Conservation (phyloP, 2,888 invertebrate species). For the Hecatera dysodea region DNA sequence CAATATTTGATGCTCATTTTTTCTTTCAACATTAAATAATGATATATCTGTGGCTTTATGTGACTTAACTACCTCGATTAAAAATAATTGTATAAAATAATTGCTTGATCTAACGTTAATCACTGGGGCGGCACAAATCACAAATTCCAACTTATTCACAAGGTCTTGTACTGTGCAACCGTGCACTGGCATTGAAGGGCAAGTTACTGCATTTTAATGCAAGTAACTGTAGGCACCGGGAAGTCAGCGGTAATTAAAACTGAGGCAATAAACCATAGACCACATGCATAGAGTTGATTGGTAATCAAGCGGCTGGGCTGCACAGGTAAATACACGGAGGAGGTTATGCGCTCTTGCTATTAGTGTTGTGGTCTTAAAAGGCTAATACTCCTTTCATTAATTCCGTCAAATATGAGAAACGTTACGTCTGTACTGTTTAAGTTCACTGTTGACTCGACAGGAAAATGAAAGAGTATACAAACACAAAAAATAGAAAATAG, state of each 20-base stretch:
- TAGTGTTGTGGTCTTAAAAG: not conserved
- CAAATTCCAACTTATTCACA: conserved; percentile 2
- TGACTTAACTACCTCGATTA: not conserved
- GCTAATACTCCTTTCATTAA: too few relatives aligned
- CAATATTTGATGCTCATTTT: not conserved
- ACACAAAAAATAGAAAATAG: too few relatives aligned
- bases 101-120: not conserved
- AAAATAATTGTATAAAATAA: not conserved
- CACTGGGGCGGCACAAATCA: conserved; percentile 5
- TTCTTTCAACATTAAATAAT: not conserved
- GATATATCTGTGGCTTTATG: not conserved
- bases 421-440: too few relatives aligned
- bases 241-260: conserved; percentile 46
- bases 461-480: too few relatives aligned
- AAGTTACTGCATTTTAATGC: conserved; percentile 45
- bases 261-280: conserved; percentile 34
- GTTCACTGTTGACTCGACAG: too few relatives aligned
- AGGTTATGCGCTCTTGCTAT: not conserved
- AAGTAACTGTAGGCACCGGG: conserved; percentile 34
- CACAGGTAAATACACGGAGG: not conserved
- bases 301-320: conserved; percentile 9
- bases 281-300: conserved; percentile 16
- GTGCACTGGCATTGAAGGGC: conserved; percentile 35
- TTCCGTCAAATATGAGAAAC: too few relatives aligned
- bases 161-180: conserved; percentile 17